These are phyloP conservation scores for Entomobrya proxima DNA, from an alignment of 2,888 invertebrate species.

Conservation along the genomic window DNA sequence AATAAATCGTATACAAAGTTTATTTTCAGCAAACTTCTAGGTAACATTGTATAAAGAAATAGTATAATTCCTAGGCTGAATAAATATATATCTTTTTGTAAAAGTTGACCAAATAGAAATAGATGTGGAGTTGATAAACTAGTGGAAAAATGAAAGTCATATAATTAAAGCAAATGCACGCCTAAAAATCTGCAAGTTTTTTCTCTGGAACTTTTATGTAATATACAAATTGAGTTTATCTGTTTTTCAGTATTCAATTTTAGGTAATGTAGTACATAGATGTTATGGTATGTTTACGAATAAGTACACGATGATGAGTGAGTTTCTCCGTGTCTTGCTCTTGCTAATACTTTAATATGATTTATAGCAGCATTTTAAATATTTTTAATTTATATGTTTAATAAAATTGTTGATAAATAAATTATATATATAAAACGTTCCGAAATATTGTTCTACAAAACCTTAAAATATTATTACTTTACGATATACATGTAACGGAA, in stretches of 20 bases:
- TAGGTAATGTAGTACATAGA: background rate
- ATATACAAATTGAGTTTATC: background rate
- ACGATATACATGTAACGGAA: background rate
- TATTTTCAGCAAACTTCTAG: constrained; percentile 40
- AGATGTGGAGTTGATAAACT: constrained; percentile 14
- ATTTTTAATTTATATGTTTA: too few species aligned
- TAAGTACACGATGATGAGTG: background rate
- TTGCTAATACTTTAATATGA: too few species aligned
- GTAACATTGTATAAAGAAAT: background rate
- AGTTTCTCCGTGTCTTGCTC: too few species aligned
- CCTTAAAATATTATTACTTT: too few species aligned
- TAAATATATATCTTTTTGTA: constrained; percentile 5
- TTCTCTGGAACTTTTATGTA: constrained; percentile 11
- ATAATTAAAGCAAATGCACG: constrained; percentile 24
- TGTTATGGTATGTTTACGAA: background rate
- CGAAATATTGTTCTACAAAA: too few species aligned
- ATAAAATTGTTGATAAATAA: too few species aligned
- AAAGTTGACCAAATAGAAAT: constrained; percentile 36
- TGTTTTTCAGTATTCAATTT: too few species aligned
- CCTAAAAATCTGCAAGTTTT: background rate
- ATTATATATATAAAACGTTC: too few species aligned
- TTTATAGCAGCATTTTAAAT: too few species aligned
- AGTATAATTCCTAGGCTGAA: constrained; percentile 11
- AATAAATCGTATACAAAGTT: constrained; percentile 57
- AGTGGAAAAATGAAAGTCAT: constrained; percentile 23